These are phyloP conservation scores for Condylostylus longicornis DNA, from an alignment of 1,140 invertebrate species.

Conservation along the genomic window DNA sequence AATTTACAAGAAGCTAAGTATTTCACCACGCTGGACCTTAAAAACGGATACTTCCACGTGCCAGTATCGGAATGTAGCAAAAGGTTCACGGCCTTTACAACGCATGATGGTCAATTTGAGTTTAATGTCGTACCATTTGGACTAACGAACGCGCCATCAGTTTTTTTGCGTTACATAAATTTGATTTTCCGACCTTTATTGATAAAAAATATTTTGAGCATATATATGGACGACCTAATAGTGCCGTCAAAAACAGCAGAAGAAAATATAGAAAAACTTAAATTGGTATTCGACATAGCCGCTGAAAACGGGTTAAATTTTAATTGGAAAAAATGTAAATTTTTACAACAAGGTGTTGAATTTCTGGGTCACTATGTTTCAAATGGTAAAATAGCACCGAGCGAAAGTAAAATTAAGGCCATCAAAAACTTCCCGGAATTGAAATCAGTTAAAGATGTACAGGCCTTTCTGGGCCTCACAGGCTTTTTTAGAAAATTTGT, in stretches of 20 bases:
- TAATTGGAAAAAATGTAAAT: background rate
- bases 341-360: background rate
- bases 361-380: background rate
- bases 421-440: background rate
- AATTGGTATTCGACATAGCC: background rate
- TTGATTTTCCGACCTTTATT: background rate
- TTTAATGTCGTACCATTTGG: conserved; percentile 4
- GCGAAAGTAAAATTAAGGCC: background rate
- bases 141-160: conserved; percentile 12
- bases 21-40: conserved; percentile 9
- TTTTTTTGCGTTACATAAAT: conserved; percentile 15
- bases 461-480: background rate
- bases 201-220: background rate
- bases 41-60: conserved; percentile 1
- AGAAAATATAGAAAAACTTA: background rate
- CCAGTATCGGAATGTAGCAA: background rate
- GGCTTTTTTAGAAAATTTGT: background rate
- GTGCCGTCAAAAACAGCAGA: background rate
- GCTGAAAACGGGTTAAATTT: background rate
- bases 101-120: background rate
- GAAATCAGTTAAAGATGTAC: background rate
- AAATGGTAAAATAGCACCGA: background rate
- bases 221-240: background rate
- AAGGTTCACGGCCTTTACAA: background rate
- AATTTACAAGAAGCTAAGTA: conserved; percentile 4